Conservation (phyloP, 2,888 invertebrate species). For the Iphiclides podalirius region DNA sequence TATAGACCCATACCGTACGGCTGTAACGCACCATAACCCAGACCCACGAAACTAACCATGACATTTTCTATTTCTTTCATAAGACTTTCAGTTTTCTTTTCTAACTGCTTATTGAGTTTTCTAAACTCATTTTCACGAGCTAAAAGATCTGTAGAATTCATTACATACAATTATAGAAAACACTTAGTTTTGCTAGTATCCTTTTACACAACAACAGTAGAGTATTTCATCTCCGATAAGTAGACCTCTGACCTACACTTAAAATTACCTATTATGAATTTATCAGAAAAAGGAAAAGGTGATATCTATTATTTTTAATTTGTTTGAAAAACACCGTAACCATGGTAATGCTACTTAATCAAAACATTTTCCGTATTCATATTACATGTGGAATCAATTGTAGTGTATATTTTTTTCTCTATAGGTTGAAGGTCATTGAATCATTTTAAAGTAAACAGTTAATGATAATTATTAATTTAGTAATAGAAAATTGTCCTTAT, state of each 20-base stretch:
- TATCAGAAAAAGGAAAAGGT: too few species aligned
- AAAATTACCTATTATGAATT: too few species aligned
- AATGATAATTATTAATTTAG: not conserved
- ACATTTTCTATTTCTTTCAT: constrained; percentile 68
- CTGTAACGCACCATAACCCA: too few species aligned
- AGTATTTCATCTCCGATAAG: too few species aligned
- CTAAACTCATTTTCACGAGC: constrained; percentile 72
- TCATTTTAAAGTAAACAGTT: too few species aligned
- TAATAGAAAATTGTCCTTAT: not conserved
- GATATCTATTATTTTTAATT: too few species aligned
- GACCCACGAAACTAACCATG: constrained; percentile 47
- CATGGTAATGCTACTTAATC: constrained; percentile 42
- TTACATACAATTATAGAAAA: constrained; percentile 35
- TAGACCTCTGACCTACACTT: too few species aligned
- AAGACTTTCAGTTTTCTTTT: constrained; percentile 67
- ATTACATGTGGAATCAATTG: not conserved
- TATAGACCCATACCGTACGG: too few species aligned
- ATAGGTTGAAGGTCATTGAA: too few species aligned
- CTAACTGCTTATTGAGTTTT: constrained; percentile 66
- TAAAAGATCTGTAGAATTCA: constrained; percentile 63
- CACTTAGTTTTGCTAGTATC: too few species aligned
- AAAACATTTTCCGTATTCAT: not conserved
- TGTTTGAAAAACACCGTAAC: constrained; percentile 35
- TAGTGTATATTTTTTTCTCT: not conserved
- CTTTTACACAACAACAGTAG: too few species aligned